These are phyloP conservation scores for Anagyrus pseudococci DNA, from an alignment of 2,888 invertebrate species.

Conservation along the genomic window DNA sequence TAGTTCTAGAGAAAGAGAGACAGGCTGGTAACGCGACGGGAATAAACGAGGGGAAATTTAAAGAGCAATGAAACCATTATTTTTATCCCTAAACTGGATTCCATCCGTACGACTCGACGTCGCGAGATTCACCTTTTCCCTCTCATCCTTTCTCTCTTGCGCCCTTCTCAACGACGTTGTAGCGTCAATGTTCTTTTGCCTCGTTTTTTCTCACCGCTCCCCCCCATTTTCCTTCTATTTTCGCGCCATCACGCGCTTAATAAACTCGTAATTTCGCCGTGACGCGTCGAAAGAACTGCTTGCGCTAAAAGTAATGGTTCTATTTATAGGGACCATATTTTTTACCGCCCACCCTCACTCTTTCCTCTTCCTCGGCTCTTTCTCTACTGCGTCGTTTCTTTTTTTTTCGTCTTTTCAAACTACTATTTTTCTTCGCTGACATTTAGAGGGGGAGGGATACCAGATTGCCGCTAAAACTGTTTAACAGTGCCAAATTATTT, in stretches of 20 bases:
- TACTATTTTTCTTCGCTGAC: too few relatives aligned
- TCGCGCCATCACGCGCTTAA: slow-evolving; percentile 15
- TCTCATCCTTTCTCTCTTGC: background rate
- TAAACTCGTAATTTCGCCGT: slow-evolving; percentile 32
- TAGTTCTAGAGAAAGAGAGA: too few relatives aligned
- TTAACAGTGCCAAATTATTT: too few relatives aligned
- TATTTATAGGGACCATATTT: background rate
- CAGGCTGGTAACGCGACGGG: too few relatives aligned
- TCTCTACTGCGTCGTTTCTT: too few relatives aligned
- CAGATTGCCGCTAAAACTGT: too few relatives aligned
- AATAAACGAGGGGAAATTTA: slow-evolving; percentile 35
- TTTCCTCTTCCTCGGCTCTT: too few relatives aligned
- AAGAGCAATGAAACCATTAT: slow-evolving; percentile 23
- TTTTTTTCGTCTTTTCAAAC: too few relatives aligned
- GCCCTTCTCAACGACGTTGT: background rate
- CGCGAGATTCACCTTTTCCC: slow-evolving; percentile 12
- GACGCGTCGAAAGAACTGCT: background rate
- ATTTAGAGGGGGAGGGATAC: too few relatives aligned
- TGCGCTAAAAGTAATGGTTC: background rate
- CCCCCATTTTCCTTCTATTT: too few relatives aligned
- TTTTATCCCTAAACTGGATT: slow-evolving; percentile 26
- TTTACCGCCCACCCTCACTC: too few relatives aligned
- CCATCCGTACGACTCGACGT: background rate
- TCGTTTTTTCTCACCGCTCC: background rate
- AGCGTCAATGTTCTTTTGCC: background rate